phyloP scores from a whole-genome alignment of 1,140 invertebrate genomes.

The Pseudobourletiella spinata region DNA sequence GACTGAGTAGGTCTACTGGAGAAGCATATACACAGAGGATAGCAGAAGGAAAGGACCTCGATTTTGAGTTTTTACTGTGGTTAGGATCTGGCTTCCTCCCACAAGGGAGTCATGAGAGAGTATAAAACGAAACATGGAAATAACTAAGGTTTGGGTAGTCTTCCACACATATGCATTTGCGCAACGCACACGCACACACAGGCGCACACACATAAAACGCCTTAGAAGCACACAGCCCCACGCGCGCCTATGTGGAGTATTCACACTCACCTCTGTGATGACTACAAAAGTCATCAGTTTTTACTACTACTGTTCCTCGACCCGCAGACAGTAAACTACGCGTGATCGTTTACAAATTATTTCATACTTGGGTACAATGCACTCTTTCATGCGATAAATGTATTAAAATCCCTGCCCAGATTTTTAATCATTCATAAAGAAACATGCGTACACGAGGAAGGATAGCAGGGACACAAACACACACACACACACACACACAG shows the following conservation, averaged over 20 bases:
- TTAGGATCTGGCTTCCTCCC: slow-evolving; percentile 26
- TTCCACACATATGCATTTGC: neutral
- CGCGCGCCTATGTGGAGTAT: no score
- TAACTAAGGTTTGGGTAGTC: neutral
- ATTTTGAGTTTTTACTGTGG: slow-evolving; percentile 11
- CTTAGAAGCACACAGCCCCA: neutral
- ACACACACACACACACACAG: no score
- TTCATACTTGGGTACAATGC: no score
- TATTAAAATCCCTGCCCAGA: no score
- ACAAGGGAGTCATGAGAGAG: slow-evolving; percentile 13
- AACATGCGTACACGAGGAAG: no score
- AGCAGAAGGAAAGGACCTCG: neutral
- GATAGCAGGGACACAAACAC: no score
- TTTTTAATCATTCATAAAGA: no score
- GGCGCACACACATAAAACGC: neutral
- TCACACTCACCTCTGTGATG: neutral
- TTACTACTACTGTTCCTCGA: no score
- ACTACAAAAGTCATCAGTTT: no score
- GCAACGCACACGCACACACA: neutral
- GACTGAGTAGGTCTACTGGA: neutral
- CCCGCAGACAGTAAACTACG: no score
- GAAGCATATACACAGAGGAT: neutral
- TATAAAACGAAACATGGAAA: slow-evolving; percentile 10
- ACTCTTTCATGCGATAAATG: no score
- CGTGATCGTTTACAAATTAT: no score